Conservation (phyloP, 2,113 vertebrate species). For the Rhynchomys soricoides region DNA sequence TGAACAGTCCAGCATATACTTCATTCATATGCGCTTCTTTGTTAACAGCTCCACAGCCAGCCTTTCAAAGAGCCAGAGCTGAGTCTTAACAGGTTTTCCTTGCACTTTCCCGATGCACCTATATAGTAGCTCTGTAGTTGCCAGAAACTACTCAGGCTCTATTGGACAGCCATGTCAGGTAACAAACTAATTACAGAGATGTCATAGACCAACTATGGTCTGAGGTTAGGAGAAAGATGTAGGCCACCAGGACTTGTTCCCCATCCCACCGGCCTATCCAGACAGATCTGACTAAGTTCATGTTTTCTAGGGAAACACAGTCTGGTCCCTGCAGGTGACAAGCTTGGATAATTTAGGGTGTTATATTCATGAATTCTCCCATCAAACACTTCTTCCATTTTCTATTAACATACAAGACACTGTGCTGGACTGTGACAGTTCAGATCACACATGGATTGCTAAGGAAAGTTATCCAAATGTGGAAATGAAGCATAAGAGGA, state of each 20-base stretch:
- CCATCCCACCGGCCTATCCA: slow-evolving; percentile 80
- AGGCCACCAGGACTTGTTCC: slow-evolving; percentile 63
- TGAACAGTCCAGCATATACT: neutral
- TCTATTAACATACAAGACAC: neutral
- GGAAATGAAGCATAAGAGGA: slow-evolving; percentile 6
- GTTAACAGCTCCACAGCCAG: slow-evolving; percentile 1
- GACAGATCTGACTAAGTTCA: slow-evolving; percentile 79
- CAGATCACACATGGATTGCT: neutral
- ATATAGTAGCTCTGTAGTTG: slow-evolving; percentile 76
- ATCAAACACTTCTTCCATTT: neutral
- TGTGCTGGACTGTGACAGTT: neutral
- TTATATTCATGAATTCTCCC: neutral
- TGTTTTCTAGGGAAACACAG: slow-evolving; percentile 69
- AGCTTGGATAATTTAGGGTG: neutral
- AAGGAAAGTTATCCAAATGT: slow-evolving; percentile 17
- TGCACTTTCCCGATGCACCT: slow-evolving; percentile 82
- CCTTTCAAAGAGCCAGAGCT: slow-evolving; percentile 72
- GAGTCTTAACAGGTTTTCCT: slow-evolving; percentile 67
- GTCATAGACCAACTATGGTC: slow-evolving; percentile 77
- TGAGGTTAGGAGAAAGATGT: slow-evolving; percentile 74
- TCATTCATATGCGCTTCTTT: slow-evolving; percentile 22
- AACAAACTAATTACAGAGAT: slow-evolving; percentile 82
- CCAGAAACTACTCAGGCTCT: slow-evolving; percentile 79
- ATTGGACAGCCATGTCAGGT: slow-evolving; percentile 81
- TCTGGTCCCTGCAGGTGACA: slow-evolving; percentile 70